Base-by-base conservation (phyloP, 2,888 invertebrate genomes). In the Rhagonycha lutea region DNA sequence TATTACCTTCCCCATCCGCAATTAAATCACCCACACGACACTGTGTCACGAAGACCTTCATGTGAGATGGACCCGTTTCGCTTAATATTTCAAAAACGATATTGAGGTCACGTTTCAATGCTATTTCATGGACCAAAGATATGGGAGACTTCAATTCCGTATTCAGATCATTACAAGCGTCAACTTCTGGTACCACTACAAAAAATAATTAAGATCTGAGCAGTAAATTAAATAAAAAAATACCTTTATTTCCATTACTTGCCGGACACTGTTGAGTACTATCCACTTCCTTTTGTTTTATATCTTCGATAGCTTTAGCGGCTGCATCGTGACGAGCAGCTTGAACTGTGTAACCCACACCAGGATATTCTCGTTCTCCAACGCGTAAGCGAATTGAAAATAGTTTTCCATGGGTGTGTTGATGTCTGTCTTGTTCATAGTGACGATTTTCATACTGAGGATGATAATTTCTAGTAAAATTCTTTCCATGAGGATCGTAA, bases 11-110 rank as follows among this genome's bases (percentile, higher is more conserved):
- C 70, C 98, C 98, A 82, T 97, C 94, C 0, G 97, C 95, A 80
- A 93, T 90, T 85, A 94, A 91, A 76, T 92, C 92, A 67, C 94
- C 94, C 74, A 94, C 94, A 23, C 90, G 89, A 86, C 94, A 94
- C 79, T 90, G 89, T 1, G 95, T 95, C 73, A 94, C 89, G 87
- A 95, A 95, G 24, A 94, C 95, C 86, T 98, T 94, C 94, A 98
- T 97, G 85, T 99, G 99, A 4, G 99, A 98, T 24, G 97, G 97
- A 0, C 98, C 98, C 78, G 95, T 94, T 86, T 99, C 99, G 12
- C 93, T 94, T 71, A 95, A 90, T 60, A 96, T 97, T 83, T 97
- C 95, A 89, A 99, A 99, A 77, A 91, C 91, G 28, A 99, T 98
- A 10, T 93, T 92, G 81, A 98, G 90, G 83, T 95, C 95, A 74